These are phyloP conservation scores for Drosophila virilis DNA, from an alignment of 1,140 invertebrate species.

Conservation along the genomic window DNA sequence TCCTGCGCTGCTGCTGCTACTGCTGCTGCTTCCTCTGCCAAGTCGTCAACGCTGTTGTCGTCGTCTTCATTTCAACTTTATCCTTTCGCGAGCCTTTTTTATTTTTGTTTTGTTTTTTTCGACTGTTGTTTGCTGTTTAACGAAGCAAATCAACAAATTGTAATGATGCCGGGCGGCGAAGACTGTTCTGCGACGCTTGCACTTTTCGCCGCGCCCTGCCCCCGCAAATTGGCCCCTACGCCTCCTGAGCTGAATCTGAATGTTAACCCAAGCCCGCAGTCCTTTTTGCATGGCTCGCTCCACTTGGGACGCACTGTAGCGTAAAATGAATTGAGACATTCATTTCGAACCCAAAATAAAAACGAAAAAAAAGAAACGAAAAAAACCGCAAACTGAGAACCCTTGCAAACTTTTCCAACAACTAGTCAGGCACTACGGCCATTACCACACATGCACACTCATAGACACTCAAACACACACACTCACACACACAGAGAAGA, in stretches of 20 bases:
- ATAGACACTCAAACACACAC: not conserved
- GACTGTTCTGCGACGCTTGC: constrained; percentile 72
- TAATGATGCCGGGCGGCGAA: constrained; percentile 67
- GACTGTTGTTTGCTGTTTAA: constrained; percentile 79
- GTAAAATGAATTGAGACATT: constrained; percentile 83
- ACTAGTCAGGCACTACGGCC: constrained; percentile 40
- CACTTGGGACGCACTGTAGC: constrained; percentile 75
- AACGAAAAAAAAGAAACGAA: constrained; percentile 34
- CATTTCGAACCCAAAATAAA: constrained; percentile 50
- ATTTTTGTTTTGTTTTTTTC: constrained; percentile 15
- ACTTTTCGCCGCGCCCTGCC: constrained; percentile 51
- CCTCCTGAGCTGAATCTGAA: constrained; percentile 35
- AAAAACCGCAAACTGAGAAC: constrained; percentile 44
- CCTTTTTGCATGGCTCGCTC: constrained; percentile 77
- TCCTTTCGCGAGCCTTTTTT: constrained; percentile 59
- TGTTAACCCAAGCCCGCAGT: constrained; percentile 63
- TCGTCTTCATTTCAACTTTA: constrained; percentile 55
- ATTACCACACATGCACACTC: not conserved
- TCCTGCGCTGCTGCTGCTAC: not conserved
- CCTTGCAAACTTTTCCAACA: constrained; percentile 57
- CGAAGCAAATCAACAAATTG: constrained; percentile 83
- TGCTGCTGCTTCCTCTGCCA: constrained; percentile 32
- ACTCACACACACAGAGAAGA: constrained; percentile 6
- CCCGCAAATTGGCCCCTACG: constrained; percentile 13
- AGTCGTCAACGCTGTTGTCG: constrained; percentile 35